Conservation (phyloP, 2,113 vertebrate genomes). For the Eulemur macaco region DNA sequence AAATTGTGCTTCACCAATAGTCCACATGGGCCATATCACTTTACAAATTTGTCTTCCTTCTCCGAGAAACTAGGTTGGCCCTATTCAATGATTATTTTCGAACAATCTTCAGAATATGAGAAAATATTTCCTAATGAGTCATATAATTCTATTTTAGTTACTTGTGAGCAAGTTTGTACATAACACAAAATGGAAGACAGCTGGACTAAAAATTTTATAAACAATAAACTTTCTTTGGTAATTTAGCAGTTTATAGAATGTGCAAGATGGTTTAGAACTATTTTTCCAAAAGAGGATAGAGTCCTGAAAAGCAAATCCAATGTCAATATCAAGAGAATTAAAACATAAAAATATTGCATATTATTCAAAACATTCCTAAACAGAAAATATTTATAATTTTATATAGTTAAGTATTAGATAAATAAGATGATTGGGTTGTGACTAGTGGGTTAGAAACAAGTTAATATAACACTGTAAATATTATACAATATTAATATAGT, state of each 20-base stretch:
- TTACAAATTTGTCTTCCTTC: not conserved
- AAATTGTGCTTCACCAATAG: not conserved
- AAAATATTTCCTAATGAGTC: constrained; percentile 76
- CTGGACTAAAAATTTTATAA: constrained; percentile 70
- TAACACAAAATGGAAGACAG: constrained; percentile 81
- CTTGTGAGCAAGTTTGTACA: constrained; percentile 78
- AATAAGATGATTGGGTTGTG: not conserved
- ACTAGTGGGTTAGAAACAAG: not conserved
- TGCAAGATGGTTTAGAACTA: constrained; percentile 12
- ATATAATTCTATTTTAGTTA: constrained; percentile 71
- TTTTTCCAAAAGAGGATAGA: constrained; percentile 6
- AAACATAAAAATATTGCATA: not conserved
- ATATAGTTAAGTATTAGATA: not conserved
- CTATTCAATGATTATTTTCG: constrained; percentile 31
- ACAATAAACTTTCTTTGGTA: constrained; percentile 58
- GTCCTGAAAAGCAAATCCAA: constrained; percentile 42
- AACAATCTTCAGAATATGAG: constrained; percentile 55
- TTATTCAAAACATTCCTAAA: not conserved
- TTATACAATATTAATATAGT: not conserved
- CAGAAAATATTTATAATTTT: not conserved
- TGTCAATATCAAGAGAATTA: not conserved
- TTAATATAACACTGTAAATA: not conserved
- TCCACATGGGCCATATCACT: not conserved
- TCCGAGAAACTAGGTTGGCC: not conserved
- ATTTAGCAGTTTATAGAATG: constrained; percentile 60